A percentile compares a stretch with the other conserved stretches of the same genome.
Evolutionary conservation across 1,140 invertebrate genomes (phyloP).

Genomic region (Drosophila suzukii): DNA sequence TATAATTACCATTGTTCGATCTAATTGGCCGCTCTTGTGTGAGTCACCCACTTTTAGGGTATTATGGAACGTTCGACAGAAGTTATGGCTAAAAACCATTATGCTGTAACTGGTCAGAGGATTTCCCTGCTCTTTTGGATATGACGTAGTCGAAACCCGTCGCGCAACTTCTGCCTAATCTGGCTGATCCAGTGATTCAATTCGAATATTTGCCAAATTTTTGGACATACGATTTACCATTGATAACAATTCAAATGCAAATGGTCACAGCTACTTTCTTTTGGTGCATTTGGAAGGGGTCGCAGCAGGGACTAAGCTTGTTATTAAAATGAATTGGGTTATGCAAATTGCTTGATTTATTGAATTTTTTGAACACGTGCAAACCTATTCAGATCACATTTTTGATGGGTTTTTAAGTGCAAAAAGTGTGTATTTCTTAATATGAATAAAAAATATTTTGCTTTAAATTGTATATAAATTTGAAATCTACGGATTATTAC

Average conservation of each 20-base stretch:
- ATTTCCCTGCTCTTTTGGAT: conserved; percentile 12
- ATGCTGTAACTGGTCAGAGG: conserved; percentile 34
- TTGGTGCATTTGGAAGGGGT: conserved; percentile 1
- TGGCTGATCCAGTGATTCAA: conserved; percentile 1
- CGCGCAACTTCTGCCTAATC: conserved; percentile 15
- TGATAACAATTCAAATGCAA: conserved; percentile 29
- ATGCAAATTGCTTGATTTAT: conserved; percentile 1
- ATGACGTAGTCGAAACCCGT: conserved; percentile 27
- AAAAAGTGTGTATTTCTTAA: not conserved
- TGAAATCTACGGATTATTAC: not conserved
- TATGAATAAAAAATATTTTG: not conserved
- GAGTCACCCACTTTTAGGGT: conserved; percentile 17
- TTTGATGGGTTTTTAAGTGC: not conserved
- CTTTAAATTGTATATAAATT: too few relatives aligned
- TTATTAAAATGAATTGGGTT: not conserved
- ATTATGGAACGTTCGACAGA: conserved; percentile 34
- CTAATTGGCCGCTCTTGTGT: conserved; percentile 37
- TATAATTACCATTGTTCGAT: conserved; percentile 24
- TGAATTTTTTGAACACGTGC: not conserved
- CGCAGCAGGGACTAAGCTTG: conserved; percentile 5
- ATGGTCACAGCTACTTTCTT: conserved; percentile 17
- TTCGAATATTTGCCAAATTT: conserved; percentile 13
- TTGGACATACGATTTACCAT: conserved; percentile 2
- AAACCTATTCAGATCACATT: not conserved
- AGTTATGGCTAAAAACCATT: conserved; percentile 2